Base-by-base conservation (phyloP, 2,888 invertebrate species). In the Agrochola lota region DNA sequence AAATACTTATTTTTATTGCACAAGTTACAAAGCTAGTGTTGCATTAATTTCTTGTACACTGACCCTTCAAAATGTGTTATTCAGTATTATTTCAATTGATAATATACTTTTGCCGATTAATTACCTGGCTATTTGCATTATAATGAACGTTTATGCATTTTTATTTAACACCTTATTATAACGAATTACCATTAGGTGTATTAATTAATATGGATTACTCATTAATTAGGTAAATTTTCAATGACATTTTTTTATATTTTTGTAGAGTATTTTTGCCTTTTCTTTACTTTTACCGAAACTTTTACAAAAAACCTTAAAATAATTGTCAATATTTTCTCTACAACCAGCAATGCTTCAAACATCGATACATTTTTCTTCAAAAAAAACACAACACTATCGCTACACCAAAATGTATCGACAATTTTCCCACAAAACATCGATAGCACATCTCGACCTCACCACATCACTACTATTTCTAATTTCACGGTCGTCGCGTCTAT, bases 381-480 rank as follows among this genome's bases (percentile, higher is more conserved):
- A 0, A 17, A 49, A 59, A 20, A 4, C 6, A 6, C 30, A 59
- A 17, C 17, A 46, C 30, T 20, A 23, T 6, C 2, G 26, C 20
- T 15, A 1, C 17, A 26, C 5, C 0, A 52, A 68, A 71, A 74
- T 35, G 2, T 12, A 70, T 85, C 86, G 78, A 74, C 20, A 46
- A 46, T 69, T 66, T 71, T 40, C 66, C 35, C 46, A 3, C 0
- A 4, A 73, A 71, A 67, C 63, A 74, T 85, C 84, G 84, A 82
- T 46, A 85, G 12, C 59, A 12, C 52, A 81, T 20, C 55, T 46
- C 63, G 26, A 66, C 71, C 12, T 80, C 66, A 35, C 76, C 87
- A 77, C 95, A 90, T 88, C 95, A 92, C 96, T 95, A 95, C 85
- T 94, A 94, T 95, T 95, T 96, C 96, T 96, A 96, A 96, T 95